A percentile compares a stretch with the other conserved stretches of the same genome.
phyloP scores from a whole-genome alignment of 2,797 vertebrate species.

The Falco concolor region DNA sequence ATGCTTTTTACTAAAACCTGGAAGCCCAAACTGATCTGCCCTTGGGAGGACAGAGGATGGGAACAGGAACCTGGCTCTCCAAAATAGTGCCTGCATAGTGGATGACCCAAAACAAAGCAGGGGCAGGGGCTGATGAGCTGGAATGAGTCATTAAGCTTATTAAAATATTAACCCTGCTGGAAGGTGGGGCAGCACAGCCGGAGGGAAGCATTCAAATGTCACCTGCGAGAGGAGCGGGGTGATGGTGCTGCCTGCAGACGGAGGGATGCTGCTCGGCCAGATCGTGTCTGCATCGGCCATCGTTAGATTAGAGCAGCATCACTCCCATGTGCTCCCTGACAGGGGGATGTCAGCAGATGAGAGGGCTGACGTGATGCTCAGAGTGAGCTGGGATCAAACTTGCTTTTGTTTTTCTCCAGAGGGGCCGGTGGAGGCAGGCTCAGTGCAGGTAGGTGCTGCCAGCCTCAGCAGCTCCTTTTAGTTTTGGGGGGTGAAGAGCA shows the following conservation, averaged over 20 bases:
- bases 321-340: neutral
- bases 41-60: neutral
- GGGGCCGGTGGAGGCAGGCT: neutral
- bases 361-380: neutral
- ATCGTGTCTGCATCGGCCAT: neutral
- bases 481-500: neutral
- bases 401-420: neutral
- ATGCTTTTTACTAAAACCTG: neutral
- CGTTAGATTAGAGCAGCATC: neutral
- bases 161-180: slow-evolving; percentile 28
- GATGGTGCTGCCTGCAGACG: neutral
- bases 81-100: neutral
- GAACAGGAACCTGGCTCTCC: neutral
- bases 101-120: neutral
- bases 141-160: neutral
- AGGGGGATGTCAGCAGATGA: neutral
- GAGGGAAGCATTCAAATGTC: neutral
- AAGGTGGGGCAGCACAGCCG: neutral
- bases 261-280: neutral
- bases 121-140: neutral
- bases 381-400: neutral
- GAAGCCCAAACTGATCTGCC: neutral
- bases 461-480: neutral
- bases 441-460: neutral
- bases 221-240: neutral